phyloP scores from a whole-genome alignment of 2,888 invertebrate species.

The Caenorhabditis imperialis region DNA sequence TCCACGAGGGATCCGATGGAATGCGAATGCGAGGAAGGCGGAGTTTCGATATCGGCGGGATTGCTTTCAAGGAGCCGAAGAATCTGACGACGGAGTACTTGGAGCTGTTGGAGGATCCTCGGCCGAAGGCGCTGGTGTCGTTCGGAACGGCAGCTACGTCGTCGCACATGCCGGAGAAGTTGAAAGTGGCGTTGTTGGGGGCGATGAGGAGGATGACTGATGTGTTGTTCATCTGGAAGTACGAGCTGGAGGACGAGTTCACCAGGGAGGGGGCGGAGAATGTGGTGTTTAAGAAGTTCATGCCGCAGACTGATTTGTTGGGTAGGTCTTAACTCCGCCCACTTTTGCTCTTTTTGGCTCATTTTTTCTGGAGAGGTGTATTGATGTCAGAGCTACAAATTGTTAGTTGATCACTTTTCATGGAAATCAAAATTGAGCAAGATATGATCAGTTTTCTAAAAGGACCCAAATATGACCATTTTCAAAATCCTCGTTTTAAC shows the following conservation, averaged over 20 bases:
- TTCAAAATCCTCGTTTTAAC: too few species aligned
- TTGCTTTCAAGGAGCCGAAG: conserved; percentile 44
- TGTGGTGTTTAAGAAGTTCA: conserved; percentile 42
- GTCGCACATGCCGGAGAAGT: conserved; percentile 51
- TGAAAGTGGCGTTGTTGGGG: conserved; percentile 44
- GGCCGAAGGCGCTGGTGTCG: conserved; percentile 50
- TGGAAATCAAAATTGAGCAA: too few species aligned
- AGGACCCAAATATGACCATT: too few species aligned
- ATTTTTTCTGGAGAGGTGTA: too few species aligned
- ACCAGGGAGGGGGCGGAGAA: conserved; percentile 16
- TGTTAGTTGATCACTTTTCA: too few species aligned
- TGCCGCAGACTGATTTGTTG: conserved; percentile 45
- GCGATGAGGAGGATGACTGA: conserved; percentile 52
- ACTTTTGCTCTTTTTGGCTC: too few species aligned
- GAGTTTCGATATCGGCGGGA: conserved; percentile 57
- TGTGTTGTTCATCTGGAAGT: conserved; percentile 65
- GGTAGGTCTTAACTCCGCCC: too few species aligned
- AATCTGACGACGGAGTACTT: conserved; percentile 36
- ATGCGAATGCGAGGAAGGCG: conserved; percentile 28
- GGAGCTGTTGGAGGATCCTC: conserved; percentile 25
- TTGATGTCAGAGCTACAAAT: too few species aligned
- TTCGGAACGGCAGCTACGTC: conserved; percentile 64
- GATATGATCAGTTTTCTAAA: too few species aligned
- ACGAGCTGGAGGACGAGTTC: conserved; percentile 53
- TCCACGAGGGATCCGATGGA: conserved; percentile 40